phyloP scores from a whole-genome alignment of 2,888 invertebrate species.

The Clistopyga incitator region DNA sequence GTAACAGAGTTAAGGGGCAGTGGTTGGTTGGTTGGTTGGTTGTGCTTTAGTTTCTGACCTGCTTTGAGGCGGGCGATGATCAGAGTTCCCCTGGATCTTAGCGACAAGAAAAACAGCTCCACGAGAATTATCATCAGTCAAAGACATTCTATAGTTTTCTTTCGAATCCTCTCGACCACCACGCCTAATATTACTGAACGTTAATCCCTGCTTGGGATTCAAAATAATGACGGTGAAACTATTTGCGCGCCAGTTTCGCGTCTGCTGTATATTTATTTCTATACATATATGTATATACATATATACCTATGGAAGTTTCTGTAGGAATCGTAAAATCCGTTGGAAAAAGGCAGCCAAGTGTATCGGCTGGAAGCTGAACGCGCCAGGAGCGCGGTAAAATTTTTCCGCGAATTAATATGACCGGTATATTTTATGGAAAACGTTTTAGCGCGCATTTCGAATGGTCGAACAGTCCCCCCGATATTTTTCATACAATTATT shows the following conservation, averaged over 20 bases:
- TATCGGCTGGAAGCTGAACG: slow-evolving; percentile 3
- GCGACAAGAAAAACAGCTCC: background rate
- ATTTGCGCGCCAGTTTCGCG: slow-evolving; percentile 12
- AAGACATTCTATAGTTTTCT: slow-evolving; percentile 16
- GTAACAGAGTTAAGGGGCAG: slow-evolving; percentile 34
- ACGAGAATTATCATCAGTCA: background rate
- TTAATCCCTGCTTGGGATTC: background rate
- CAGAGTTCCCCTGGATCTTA: background rate
- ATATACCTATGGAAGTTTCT: background rate
- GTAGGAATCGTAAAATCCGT: slow-evolving; percentile 30
- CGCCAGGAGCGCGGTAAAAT: background rate
- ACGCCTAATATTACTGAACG: background rate
- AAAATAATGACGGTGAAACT: slow-evolving; percentile 26
- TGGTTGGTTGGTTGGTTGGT: background rate
- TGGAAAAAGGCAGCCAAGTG: slow-evolving; percentile 20
- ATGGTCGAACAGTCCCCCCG: background rate
- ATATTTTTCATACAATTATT: background rate
- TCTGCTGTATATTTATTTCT: background rate
- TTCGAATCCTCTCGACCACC: background rate
- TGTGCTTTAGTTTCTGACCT: background rate
- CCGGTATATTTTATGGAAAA: background rate
- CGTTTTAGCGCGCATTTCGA: background rate
- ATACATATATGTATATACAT: background rate
- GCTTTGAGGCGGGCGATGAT: background rate
- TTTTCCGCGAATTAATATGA: slow-evolving; percentile 16